Evolutionary conservation across 2,797 vertebrate genomes (phyloP).

Genomic region (Carcharodon carcharias): DNA sequence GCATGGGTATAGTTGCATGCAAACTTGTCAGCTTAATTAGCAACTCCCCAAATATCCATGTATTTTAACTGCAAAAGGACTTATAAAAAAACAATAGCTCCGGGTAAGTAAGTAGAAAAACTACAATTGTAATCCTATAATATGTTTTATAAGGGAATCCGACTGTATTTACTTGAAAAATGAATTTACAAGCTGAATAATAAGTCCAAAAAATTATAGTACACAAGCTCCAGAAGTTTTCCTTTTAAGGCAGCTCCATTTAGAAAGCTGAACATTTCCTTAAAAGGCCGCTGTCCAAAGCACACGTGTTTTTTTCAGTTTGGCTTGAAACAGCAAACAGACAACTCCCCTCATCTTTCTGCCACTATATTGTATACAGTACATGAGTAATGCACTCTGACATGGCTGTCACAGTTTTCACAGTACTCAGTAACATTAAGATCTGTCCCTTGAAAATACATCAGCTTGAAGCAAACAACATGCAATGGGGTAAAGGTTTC

Average conservation of each 20-base stretch:
- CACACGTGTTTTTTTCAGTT: background rate
- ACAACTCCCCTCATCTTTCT: background rate
- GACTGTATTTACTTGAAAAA: background rate
- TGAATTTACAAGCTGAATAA: constrained; percentile 28
- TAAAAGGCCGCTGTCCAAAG: constrained; percentile 25
- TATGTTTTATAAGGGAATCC: background rate
- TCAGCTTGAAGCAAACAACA: background rate
- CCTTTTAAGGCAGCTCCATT: constrained; percentile 40
- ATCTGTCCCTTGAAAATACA: background rate
- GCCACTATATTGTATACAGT: background rate
- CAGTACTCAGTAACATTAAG: background rate
- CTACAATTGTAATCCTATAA: background rate
- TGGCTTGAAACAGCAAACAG: background rate
- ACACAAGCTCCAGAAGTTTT: constrained; percentile 4
- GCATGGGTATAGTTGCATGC: background rate
- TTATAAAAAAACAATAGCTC: background rate
- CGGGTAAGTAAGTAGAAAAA: background rate
- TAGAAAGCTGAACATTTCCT: constrained; percentile 36
- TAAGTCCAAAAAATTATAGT: constrained; percentile 19
- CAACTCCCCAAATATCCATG: no score
- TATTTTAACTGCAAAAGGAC: background rate
- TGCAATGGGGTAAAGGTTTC: background rate
- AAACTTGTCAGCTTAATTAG: background rate
- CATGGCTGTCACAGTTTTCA: background rate
- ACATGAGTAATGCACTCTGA: background rate